Conservation (phyloP, 2,797 vertebrate genomes). For the Leuciscus waleckii region DNA sequence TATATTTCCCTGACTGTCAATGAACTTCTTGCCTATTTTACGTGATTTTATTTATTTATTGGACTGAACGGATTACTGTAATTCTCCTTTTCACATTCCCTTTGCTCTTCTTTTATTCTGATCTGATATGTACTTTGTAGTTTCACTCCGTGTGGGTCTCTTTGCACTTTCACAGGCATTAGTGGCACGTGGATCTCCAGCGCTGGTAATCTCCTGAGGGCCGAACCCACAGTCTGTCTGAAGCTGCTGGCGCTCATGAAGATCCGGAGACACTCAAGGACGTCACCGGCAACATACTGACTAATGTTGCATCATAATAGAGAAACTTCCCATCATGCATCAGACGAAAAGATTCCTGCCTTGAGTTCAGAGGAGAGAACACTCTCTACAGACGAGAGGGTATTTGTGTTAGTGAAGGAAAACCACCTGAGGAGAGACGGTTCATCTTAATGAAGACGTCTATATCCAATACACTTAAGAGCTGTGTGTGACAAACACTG, state of each 20-base stretch:
- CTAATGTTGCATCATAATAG: constrained; percentile 61
- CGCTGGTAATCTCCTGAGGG: background rate
- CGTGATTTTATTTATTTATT: background rate
- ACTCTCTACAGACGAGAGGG: background rate
- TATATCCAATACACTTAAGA: too few species aligned
- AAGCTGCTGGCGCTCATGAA: constrained; percentile 37
- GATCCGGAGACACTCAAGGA: constrained; percentile 55
- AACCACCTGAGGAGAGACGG: too few species aligned
- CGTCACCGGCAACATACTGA: constrained; percentile 34
- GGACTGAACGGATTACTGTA: background rate
- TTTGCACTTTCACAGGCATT: background rate
- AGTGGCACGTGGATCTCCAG: background rate
- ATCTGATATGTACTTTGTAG: background rate
- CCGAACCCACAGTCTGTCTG: background rate
- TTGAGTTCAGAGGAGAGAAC: constrained; percentile 25
- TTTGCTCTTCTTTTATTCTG: background rate
- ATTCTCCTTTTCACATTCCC: background rate
- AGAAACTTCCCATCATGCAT: constrained; percentile 43
- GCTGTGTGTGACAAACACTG: too few species aligned
- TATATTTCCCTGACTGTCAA: too few species aligned
- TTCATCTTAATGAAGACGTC: too few species aligned
- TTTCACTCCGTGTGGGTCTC: background rate
- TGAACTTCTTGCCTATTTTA: background rate
- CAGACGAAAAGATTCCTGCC: constrained; percentile 23
- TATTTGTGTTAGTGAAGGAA: background rate